phyloP scores from a whole-genome alignment of 2,888 invertebrate species.

The Agriopis marginaria region DNA sequence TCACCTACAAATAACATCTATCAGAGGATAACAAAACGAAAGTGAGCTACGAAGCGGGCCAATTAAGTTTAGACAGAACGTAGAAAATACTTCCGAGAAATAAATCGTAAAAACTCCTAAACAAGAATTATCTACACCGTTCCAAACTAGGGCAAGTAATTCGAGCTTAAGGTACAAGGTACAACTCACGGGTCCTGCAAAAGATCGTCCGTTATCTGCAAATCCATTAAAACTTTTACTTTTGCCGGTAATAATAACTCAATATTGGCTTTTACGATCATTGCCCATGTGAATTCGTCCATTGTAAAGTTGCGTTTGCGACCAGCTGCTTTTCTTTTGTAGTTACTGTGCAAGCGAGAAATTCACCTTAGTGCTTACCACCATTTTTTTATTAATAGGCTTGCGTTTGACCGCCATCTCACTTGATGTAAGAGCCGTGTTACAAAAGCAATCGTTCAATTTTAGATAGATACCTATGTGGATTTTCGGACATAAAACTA shows the following conservation, averaged over 20 bases:
- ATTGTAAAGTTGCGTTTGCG: conserved; percentile 39
- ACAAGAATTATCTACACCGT: conserved; percentile 23
- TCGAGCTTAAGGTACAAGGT: conserved; percentile 18
- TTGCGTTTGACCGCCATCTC: too few relatives aligned
- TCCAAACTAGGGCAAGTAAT: conserved; percentile 23
- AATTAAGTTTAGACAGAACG: conserved; percentile 20
- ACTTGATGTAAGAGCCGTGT: too few relatives aligned
- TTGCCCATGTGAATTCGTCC: conserved; percentile 50
- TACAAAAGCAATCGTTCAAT: too few relatives aligned
- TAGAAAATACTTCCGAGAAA: conserved; percentile 14
- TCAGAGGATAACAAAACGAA: conserved; percentile 4
- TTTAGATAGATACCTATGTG: too few relatives aligned
- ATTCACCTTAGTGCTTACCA: too few relatives aligned
- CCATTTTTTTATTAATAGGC: too few relatives aligned
- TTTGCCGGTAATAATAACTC: conserved; percentile 71
- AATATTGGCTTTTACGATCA: conserved; percentile 65
- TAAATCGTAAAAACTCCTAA: conserved; percentile 27
- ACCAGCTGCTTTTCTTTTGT: too few relatives aligned
- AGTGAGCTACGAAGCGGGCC: conserved; percentile 6
- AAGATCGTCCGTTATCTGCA: conserved; percentile 59
- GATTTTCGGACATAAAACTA: too few relatives aligned
- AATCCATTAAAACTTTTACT: conserved; percentile 76
- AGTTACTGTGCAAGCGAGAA: not conserved
- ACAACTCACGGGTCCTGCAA: conserved; percentile 16
- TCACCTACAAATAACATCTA: not conserved